Percentiles rank a stretch among this genome's conserved stretches.
Conservation (phyloP, 2,113 vertebrate species). For the Tauraco erythrolophus region DNA sequence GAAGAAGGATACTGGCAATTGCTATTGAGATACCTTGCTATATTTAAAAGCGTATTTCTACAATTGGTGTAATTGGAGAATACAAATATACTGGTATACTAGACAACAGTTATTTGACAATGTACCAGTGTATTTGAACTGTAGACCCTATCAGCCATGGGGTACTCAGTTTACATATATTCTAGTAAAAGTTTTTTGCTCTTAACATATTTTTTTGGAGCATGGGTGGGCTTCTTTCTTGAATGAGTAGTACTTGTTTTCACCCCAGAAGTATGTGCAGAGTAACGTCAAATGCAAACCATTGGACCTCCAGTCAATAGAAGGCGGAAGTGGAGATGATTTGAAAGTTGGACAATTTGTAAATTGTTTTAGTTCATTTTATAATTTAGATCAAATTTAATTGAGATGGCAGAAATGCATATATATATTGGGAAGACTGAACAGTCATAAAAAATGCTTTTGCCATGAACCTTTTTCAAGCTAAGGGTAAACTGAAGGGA, state of each 20-base stretch:
- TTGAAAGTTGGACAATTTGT: background rate
- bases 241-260: background rate
- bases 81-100: background rate
- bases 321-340: background rate
- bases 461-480: background rate
- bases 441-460: background rate
- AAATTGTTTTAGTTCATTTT: background rate
- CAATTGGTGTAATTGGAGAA: background rate
- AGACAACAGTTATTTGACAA: background rate
- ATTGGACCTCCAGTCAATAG: background rate
- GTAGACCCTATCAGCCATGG: background rate
- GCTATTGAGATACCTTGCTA: background rate
- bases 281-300: background rate
- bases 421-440: background rate
- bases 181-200: background rate
- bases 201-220: background rate
- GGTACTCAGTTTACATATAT: background rate
- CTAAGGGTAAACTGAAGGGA: background rate
- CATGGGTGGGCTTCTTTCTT: background rate
- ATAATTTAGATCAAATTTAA: background rate
- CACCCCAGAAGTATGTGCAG: background rate
- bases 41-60: background rate
- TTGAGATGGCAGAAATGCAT: background rate
- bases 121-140: background rate
- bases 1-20: background rate